Evolutionary conservation across 1,140 invertebrate species (phyloP), one percentile per base, ranked within the genome.

Genomic region (Arion vulgaris): DNA sequence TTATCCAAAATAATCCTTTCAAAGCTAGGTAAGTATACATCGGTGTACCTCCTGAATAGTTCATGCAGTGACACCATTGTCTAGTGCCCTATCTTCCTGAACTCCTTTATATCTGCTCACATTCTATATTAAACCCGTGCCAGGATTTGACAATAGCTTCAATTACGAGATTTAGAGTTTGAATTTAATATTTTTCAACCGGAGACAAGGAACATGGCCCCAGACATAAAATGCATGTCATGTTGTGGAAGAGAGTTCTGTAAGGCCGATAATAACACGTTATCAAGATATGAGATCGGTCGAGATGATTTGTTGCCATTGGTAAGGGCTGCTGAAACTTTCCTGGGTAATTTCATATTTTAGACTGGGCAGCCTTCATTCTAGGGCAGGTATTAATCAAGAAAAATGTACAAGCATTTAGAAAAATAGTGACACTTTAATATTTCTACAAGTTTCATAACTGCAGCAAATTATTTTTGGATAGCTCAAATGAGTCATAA

Each of bases 101-200:
- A 34, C 62, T 34, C n/a, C 28, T 11, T 28, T 32, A 66, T 66
- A 5, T 28, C 62, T 66, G 62, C 28, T 66, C 62, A 28, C 62
- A 23, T 66, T 66, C 62, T 32, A 66, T 28, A 66, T 66, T 66
- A 66, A 66, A 66, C 17, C 62, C 62, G 28, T 28, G 15, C 62
- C 62, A 34, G 62, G 62, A 66, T 66, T 66, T 66, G n/a, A 66
- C 62, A 66, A 32, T 32, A 17, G n/a, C 62, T 28, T 66, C 62
- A 66, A 66, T 66, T 66, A 66, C 28, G 62, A 66, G 62, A 66
- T 66, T 66, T 66, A 66, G 62, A 13, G 4, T 66, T 66, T 66
- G 62, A 66, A 66, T 66, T 66, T 66, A 66, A 66, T 66, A 66
- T 66, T 66, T 66, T 80, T 57, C 26, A 51, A 17, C 26, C 32